These are phyloP conservation scores for Philopotamus ludificatus DNA, from an alignment of 1,140 invertebrate species.

Conservation along the genomic window DNA sequence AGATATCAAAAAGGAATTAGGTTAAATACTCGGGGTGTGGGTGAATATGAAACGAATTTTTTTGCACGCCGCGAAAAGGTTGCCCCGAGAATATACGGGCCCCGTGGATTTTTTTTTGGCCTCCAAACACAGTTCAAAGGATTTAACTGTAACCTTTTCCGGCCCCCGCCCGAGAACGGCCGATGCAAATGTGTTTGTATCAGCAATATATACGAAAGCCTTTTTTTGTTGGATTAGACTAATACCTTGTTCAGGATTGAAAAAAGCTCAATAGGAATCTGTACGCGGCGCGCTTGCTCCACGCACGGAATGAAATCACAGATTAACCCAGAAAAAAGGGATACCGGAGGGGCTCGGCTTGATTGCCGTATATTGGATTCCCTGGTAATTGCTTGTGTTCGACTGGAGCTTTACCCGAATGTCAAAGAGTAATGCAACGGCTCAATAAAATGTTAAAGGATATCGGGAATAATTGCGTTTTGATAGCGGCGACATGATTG, in stretches of 20 bases:
- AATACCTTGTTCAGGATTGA: constrained; percentile 27
- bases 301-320: constrained; percentile 26
- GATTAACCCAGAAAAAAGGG: constrained; percentile 28
- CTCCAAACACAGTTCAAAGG: constrained; percentile 7
- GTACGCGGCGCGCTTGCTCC: neutral
- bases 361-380: constrained; percentile 29
- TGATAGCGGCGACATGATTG: too few species aligned
- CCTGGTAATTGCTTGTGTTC: constrained; percentile 24
- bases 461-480: constrained; percentile 12
- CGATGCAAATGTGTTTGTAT: constrained; percentile 27
- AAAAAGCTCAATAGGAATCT: constrained; percentile 26
- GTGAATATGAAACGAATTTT: constrained; percentile 2
- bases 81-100: neutral
- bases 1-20: constrained; percentile 3
- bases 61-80: neutral
- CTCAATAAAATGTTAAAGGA: constrained; percentile 17
- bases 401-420: neutral
- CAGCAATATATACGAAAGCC: neutral
- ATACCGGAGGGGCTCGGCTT: constrained; percentile 15
- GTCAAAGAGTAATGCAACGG: constrained; percentile 16
- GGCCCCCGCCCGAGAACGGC: neutral
- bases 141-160: neutral
- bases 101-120: neutral
- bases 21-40: neutral
- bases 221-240: constrained; percentile 23